Percentiles rank a stretch among this genome's conserved stretches.
These are phyloP conservation scores for Hermodice carunculata DNA, from an alignment of 2,888 invertebrate genomes.

Conservation along the genomic window DNA sequence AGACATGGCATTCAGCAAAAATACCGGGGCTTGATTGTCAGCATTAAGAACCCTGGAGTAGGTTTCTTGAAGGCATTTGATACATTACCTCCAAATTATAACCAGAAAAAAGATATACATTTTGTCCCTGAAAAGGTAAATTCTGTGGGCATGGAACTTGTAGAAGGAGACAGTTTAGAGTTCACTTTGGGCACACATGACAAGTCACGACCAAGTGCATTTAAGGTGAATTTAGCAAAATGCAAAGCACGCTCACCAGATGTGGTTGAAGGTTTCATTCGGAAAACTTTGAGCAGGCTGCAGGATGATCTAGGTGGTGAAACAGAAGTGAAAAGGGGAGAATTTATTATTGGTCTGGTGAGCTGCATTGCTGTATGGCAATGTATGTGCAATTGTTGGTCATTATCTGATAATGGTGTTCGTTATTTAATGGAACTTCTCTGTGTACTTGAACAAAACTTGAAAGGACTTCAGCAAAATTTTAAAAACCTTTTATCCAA, in stretches of 20 bases:
- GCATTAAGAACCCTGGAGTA: background rate
- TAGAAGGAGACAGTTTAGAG: background rate
- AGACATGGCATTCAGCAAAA: too few species aligned
- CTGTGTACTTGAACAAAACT: background rate
- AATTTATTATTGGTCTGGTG: background rate
- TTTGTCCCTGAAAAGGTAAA: background rate
- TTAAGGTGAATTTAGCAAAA: background rate
- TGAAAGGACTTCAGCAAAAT: background rate
- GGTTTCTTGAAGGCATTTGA: constrained; percentile 1
- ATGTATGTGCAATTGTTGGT: background rate
- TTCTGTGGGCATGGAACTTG: background rate
- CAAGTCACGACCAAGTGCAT: background rate
- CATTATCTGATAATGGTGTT: background rate
- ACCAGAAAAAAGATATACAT: background rate
- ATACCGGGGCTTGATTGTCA: background rate
- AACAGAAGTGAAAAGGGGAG: background rate
- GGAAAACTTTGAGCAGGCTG: too few species aligned
- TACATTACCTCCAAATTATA: background rate
- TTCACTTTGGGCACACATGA: constrained; percentile 1
- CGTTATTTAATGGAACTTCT: background rate
- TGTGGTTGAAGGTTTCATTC: background rate
- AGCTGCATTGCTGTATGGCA: constrained; percentile 5
- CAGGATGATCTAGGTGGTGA: background rate
- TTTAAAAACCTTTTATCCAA: background rate
- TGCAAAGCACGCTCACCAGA: background rate